Evolutionary conservation across 2,113 vertebrate species (phyloP).

Genomic region (Nesogale talazaci): DNA sequence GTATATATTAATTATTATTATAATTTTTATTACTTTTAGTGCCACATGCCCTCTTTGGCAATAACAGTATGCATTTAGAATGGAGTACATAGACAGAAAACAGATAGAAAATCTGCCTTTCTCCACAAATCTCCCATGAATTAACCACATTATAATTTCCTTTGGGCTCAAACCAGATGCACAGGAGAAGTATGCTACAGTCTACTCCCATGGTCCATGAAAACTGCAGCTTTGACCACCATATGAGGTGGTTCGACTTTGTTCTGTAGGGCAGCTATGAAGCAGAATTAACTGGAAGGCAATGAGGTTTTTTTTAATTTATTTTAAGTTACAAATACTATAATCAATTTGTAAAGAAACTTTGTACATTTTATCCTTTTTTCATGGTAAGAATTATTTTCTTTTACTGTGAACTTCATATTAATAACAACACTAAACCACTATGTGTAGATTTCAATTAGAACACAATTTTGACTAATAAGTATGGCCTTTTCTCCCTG

Average conservation of each 20-base stretch:
- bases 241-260: background rate
- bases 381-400: slow-evolving; percentile 35
- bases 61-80: background rate
- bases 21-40: background rate
- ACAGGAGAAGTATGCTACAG: background rate
- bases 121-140: background rate
- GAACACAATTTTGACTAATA: slow-evolving; percentile 57
- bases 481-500: slow-evolving; percentile 28
- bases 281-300: background rate
- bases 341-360: slow-evolving; percentile 40
- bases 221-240: background rate
- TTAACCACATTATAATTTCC: background rate
- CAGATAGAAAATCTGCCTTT: background rate
- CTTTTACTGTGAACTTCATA: slow-evolving; percentile 43
- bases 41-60: background rate
- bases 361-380: background rate
- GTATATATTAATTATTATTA: background rate
- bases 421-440: slow-evolving; percentile 46
- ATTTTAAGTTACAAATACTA: background rate
- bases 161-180: background rate
- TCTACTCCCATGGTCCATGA: background rate
- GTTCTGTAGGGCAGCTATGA: background rate
- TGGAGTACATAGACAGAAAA: background rate
- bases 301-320: background rate
- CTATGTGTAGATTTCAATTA: slow-evolving; percentile 53